Conservation (phyloP, 1,140 invertebrate species). For the Protaetia brevitarsis region DNA sequence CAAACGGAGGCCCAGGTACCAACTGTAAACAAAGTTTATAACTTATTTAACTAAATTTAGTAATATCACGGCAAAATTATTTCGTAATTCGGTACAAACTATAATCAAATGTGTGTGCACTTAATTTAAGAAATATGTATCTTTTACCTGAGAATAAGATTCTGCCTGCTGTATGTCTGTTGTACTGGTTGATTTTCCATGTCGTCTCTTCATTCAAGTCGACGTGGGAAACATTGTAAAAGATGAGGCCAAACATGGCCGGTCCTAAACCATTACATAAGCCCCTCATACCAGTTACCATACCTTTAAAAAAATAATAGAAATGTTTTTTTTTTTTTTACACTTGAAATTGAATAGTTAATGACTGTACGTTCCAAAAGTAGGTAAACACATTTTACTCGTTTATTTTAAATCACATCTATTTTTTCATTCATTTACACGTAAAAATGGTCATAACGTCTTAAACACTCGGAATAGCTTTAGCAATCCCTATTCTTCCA, state of each 20-base stretch:
- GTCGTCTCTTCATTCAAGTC: slow-evolving; percentile 77
- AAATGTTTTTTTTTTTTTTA: neutral
- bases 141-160: slow-evolving; percentile 13
- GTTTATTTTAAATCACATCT: too few relatives aligned
- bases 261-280: slow-evolving; percentile 91
- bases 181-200: slow-evolving; percentile 59
- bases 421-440: too few relatives aligned
- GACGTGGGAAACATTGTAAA: slow-evolving; percentile 97
- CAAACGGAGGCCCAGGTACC: slow-evolving; percentile 98
- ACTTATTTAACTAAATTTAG: too few relatives aligned
- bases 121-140: too few relatives aligned
- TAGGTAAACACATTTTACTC: too few relatives aligned
- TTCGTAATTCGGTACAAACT: neutral
- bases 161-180: slow-evolving; percentile 52
- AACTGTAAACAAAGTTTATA: slow-evolving; percentile 53
- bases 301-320: slow-evolving; percentile 52
- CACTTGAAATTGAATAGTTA: too few relatives aligned
- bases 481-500: too few relatives aligned
- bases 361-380: too few relatives aligned
- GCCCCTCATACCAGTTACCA: slow-evolving; percentile 95
- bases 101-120: neutral
- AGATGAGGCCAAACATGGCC: slow-evolving; percentile 96
- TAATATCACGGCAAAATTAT: too few relatives aligned
- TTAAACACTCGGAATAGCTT: too few relatives aligned
- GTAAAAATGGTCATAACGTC: too few relatives aligned